Percentiles rank a stretch among this genome's conserved stretches.
phyloP scores from a whole-genome alignment of 2,113 vertebrate species.

The Crotalus helleri region DNA sequence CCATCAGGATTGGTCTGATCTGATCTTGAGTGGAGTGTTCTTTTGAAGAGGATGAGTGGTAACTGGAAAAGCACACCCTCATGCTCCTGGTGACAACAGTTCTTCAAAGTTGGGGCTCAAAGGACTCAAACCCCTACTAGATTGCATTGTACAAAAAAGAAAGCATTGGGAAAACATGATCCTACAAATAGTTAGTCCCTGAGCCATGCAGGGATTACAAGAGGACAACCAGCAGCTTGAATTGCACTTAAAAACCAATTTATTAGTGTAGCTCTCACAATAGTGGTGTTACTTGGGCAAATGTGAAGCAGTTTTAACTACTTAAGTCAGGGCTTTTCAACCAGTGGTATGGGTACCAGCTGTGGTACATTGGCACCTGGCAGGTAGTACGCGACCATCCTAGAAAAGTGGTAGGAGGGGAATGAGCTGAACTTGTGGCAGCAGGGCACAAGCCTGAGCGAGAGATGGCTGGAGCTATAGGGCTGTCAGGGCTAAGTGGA shows the following conservation, averaged over 20 bases:
- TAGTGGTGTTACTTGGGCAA: neutral
- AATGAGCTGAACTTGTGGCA: too few relatives aligned
- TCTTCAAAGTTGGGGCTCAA: neutral
- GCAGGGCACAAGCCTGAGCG: too few relatives aligned
- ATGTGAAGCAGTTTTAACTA: neutral
- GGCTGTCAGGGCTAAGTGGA: too few relatives aligned
- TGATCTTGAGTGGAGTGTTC: neutral
- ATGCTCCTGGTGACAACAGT: neutral
- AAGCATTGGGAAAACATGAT: neutral
- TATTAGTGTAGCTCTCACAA: neutral
- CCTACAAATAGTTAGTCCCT: neutral
- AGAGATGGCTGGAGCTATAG: too few relatives aligned
- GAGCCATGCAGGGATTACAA: neutral
- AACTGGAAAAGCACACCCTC: neutral
- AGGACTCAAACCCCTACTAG: neutral
- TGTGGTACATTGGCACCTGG: too few relatives aligned
- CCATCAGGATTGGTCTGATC: neutral
- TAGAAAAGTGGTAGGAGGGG: too few relatives aligned
- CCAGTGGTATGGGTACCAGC: too few relatives aligned
- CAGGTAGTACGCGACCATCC: too few relatives aligned
- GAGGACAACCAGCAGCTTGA: neutral
- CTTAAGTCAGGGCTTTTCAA: neutral
- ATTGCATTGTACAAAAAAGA: neutral
- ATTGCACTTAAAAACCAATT: neutral
- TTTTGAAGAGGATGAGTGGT: neutral